Conservation (phyloP, 2,797 vertebrate genomes). For the Ctenochaetus hawaiiensis region DNA sequence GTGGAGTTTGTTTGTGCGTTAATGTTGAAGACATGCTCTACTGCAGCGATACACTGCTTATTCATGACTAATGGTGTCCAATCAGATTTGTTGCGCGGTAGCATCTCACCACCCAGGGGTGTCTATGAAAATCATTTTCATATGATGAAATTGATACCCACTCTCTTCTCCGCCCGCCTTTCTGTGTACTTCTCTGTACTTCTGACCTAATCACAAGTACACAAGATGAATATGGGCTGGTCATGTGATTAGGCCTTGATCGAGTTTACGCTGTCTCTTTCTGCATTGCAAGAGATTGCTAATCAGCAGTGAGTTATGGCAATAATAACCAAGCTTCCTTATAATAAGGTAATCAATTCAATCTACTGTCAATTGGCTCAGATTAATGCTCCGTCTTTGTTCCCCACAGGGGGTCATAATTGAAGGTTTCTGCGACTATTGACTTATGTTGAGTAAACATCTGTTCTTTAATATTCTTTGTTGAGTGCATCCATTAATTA, state of each 20-base stretch:
- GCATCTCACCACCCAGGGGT: conserved; percentile 67
- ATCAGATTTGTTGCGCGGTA: conserved; percentile 57
- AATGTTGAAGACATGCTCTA: conserved; percentile 31
- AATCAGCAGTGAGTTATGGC: conserved; percentile 87
- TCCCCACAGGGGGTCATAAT: conserved; percentile 77
- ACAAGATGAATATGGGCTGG: conserved; percentile 76
- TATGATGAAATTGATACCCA: conserved; percentile 75
- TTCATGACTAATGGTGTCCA: conserved; percentile 74
- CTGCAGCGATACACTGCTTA: conserved; percentile 49
- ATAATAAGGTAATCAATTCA: conserved; percentile 88
- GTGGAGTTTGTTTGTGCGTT: conserved; percentile 40
- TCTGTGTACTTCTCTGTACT: conserved; percentile 66
- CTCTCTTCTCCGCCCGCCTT: conserved; percentile 64
- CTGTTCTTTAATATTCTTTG: conserved; percentile 81
- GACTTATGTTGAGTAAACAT: conserved; percentile 83
- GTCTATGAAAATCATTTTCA: conserved; percentile 77
- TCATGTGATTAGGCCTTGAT: conserved; percentile 77
- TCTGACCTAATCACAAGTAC: conserved; percentile 78
- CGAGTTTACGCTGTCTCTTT: conserved; percentile 76
- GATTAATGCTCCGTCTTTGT: conserved; percentile 78
- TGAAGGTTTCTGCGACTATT: conserved; percentile 83
- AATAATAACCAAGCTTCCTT: conserved; percentile 87
- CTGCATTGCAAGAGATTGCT: conserved; percentile 69
- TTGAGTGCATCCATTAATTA: conserved; percentile 79
- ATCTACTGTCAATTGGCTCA: conserved; percentile 83